Base-by-base conservation (phyloP, 2,797 vertebrate genomes). In the Megalops cyprinoides region DNA sequence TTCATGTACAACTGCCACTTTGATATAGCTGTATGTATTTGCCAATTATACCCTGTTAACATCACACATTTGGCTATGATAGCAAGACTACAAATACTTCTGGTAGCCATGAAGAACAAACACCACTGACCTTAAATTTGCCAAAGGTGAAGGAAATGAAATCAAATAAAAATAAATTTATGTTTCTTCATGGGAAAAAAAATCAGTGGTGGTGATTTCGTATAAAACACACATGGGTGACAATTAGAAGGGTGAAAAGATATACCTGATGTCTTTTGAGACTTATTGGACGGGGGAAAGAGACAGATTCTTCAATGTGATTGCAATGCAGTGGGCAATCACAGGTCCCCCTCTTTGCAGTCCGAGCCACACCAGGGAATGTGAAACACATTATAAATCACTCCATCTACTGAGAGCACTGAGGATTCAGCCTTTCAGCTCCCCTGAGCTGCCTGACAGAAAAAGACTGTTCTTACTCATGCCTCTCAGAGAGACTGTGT, bases 361-460 rank as follows among this genome's bases (percentile, higher is more conserved):
- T 55, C 46, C 14, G 71, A 85, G 86, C 69, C 5, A 58, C 88
- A 89, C 88, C 88, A 80, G 78, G 87, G 90, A 44, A 46, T 51
- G 14, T 25, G 89, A 87, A 90, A 88, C 81, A 87, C 8, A 89
- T 90, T 88, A 92, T 91, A 92, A 92, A 93, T 92, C 92, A 91
- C 86, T 90, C 90, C 90, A 90, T 88, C 89, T 89, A 91, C 89
- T 90, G 89, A 85, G 87, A 90, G 85, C 90, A 86, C 80, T 83
- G 88, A 88, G 49, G 60, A 60, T 87, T 85, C 89, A 90, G 87
- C 85, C 86, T 83, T 67, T 87, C 85, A 86, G 83, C 85, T 92
- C 90, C 91, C 91, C 88, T 88, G 88, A 91, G 91, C 91, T 90
- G 91, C 88, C 88, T 88, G 90, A 90, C 89, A 91, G 90, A 84